Conservation (phyloP, 2,888 invertebrate species). For the Therioaphis trifolii region DNA sequence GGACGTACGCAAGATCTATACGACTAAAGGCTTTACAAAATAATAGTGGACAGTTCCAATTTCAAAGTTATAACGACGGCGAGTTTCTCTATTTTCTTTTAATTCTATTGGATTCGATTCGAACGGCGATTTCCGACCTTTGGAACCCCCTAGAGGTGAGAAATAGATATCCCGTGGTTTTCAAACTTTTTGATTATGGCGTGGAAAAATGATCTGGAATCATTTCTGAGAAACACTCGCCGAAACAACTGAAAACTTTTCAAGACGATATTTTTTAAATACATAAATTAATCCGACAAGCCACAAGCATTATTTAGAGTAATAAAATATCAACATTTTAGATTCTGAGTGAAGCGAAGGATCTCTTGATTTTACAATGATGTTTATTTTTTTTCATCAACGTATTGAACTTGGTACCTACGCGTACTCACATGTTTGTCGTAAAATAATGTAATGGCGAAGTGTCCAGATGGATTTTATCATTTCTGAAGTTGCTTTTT, state of each 20-base stretch:
- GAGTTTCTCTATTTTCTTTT: constrained; percentile 18
- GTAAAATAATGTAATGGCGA: too few species aligned
- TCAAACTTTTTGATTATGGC: constrained; percentile 19
- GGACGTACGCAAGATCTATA: background rate
- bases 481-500: too few species aligned
- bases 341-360: too few species aligned
- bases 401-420: too few species aligned
- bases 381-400: too few species aligned
- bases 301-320: too few species aligned
- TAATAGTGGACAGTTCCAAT: background rate
- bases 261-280: too few species aligned
- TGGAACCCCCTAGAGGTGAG: background rate
- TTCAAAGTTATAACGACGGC: constrained; percentile 27
- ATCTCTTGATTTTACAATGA: too few species aligned
- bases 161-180: background rate
- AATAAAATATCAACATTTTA: too few species aligned
- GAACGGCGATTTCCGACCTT: background rate
- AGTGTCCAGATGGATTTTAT: too few species aligned
- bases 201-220: background rate
- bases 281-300: too few species aligned
- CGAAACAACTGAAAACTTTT: background rate
- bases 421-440: too few species aligned
- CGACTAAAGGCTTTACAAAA: background rate
- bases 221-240: background rate
- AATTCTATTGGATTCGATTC: background rate